These are phyloP conservation scores for Drymodes brunneopygia DNA, from an alignment of 2,113 vertebrate species.

Conservation along the genomic window DNA sequence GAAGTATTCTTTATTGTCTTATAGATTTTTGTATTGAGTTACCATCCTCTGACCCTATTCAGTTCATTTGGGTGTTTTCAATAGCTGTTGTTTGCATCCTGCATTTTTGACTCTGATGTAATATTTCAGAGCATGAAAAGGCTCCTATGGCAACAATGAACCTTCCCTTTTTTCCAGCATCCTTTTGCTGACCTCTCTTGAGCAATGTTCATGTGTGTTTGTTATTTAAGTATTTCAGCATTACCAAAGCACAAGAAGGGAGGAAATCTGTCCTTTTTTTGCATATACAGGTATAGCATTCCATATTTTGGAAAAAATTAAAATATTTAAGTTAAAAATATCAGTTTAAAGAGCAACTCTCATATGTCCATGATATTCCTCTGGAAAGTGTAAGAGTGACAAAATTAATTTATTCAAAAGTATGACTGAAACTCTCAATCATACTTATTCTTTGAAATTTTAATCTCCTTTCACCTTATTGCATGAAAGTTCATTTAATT, in stretches of 20 bases:
- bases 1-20: not conserved
- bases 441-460: not conserved
- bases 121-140: not conserved
- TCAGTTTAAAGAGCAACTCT: not conserved
- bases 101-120: conserved; percentile 4
- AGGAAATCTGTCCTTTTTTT: not conserved
- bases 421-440: not conserved
- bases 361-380: not conserved
- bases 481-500: not conserved
- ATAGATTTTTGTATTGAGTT: not conserved
- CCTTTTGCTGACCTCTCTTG: not conserved
- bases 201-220: not conserved
- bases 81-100: not conserved
- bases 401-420: not conserved
- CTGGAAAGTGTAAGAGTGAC: not conserved
- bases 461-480: not conserved
- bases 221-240: not conserved
- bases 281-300: not conserved
- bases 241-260: not conserved
- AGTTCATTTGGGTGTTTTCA: not conserved
- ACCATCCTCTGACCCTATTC: not conserved
- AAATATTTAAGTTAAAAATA: not conserved
- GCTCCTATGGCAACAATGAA: not conserved
- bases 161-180: not conserved
- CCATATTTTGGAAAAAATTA: not conserved